These are phyloP conservation scores for Agelas oroides DNA, from an alignment of 37 sponge, comb jelly and placozoan genomes.

Conservation along the genomic window DNA sequence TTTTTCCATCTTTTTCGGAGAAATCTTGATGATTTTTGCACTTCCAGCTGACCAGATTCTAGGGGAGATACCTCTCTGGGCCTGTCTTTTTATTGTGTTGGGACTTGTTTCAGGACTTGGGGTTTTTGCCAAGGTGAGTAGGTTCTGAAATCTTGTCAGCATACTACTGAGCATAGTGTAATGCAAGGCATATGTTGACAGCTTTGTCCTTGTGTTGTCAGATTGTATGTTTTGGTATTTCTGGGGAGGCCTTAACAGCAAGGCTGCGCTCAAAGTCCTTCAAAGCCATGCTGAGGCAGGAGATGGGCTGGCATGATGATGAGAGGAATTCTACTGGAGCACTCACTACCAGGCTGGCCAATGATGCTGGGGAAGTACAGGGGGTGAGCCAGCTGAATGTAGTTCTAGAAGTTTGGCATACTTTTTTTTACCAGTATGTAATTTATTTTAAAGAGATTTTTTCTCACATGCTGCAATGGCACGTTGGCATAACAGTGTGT, in stretches of 20 bases:
- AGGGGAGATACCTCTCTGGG: slow-evolving; percentile 31
- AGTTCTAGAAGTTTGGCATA: too few relatives aligned
- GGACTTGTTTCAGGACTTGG: slow-evolving; percentile 58
- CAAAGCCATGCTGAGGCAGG: slow-evolving; percentile 84
- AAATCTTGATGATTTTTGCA: slow-evolving; percentile 55
- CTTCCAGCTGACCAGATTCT: slow-evolving; percentile 24
- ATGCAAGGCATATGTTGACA: too few relatives aligned
- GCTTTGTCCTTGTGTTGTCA: slow-evolving; percentile 16
- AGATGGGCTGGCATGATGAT: slow-evolving; percentile 89
- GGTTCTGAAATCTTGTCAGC: too few relatives aligned
- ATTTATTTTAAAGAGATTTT: too few relatives aligned
- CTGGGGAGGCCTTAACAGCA: slow-evolving; percentile 83
- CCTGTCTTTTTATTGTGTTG: slow-evolving; percentile 65
- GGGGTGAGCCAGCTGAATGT: slow-evolving; percentile 54
- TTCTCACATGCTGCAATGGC: too few relatives aligned
- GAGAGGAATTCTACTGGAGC: slow-evolving; percentile 85
- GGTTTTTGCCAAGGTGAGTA: slow-evolving; percentile 60
- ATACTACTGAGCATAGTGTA: background rate
- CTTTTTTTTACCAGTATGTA: too few relatives aligned
- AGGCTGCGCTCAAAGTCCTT: slow-evolving; percentile 65
- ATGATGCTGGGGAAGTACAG: slow-evolving; percentile 84
- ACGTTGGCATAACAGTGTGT: too few relatives aligned
- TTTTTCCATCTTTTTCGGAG: slow-evolving; percentile 83
- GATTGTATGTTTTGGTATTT: slow-evolving; percentile 64
- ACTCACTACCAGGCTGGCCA: slow-evolving; percentile 82